Percentiles rank a stretch among this genome's conserved stretches.
Evolutionary conservation across 2,888 invertebrate species (phyloP).

Genomic region (Omphaloscelis lunosa): DNA sequence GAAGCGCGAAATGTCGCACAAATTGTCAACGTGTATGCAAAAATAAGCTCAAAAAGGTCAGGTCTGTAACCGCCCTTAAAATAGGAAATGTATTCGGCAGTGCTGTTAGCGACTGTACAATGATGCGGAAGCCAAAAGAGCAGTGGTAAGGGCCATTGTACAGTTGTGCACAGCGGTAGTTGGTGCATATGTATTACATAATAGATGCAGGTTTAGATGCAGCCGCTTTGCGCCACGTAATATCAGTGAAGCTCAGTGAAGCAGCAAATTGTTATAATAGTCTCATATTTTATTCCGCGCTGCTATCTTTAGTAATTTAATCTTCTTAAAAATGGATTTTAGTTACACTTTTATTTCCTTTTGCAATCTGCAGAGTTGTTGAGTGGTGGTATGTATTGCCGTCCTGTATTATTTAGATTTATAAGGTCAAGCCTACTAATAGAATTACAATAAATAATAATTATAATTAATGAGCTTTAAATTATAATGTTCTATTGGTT

Average conservation of each 20-base stretch:
- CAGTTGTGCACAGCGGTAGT: constrained; percentile 28
- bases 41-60: background rate
- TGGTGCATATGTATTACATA: constrained; percentile 14
- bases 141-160: constrained; percentile 49
- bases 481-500: background rate
- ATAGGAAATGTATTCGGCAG: constrained; percentile 33
- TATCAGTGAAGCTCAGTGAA: constrained; percentile 42
- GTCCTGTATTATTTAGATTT: constrained; percentile 53
- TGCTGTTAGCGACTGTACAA: constrained; percentile 44
- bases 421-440: background rate
- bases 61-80: background rate
- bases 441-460: constrained; percentile 6
- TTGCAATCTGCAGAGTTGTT: constrained; percentile 24
- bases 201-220: constrained; percentile 16
- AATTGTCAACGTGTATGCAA: background rate
- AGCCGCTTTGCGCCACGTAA: constrained; percentile 15
- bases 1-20: too few relatives aligned
- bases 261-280: constrained; percentile 39
- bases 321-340: constrained; percentile 8
- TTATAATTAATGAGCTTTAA: constrained; percentile 5
- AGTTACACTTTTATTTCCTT: background rate
- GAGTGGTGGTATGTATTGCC: constrained; percentile 32
- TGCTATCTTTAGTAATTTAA: constrained; percentile 19
- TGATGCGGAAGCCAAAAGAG: constrained; percentile 41
- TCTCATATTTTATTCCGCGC: constrained; percentile 34